Evolutionary conservation across 2,113 vertebrate species (phyloP).

Genomic region (Psilopsiagon aymara): DNA sequence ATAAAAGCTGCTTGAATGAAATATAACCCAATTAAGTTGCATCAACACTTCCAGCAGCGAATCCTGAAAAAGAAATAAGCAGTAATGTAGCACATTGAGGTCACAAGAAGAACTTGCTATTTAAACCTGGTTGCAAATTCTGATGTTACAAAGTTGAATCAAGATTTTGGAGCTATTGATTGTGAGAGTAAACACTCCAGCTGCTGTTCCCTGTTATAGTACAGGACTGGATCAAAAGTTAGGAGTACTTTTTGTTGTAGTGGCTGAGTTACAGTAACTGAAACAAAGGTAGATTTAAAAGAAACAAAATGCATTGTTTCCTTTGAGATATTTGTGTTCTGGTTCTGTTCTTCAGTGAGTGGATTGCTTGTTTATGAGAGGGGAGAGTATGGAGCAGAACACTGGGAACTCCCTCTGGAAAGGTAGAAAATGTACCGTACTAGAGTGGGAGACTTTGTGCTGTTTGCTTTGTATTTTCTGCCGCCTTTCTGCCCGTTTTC

Average conservation of each 20-base stretch:
- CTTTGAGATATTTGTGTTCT: background rate
- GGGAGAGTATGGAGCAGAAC: background rate
- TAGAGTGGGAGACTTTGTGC: background rate
- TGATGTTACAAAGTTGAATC: background rate
- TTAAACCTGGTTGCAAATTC: background rate
- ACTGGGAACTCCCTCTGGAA: background rate
- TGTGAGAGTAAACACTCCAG: background rate
- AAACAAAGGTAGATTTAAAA: background rate
- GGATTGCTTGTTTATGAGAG: background rate
- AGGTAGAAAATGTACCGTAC: background rate
- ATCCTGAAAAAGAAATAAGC: background rate
- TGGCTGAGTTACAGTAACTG: background rate
- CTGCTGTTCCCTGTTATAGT: background rate
- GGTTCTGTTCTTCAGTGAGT: background rate
- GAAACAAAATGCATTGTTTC: background rate
- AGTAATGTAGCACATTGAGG: background rate
- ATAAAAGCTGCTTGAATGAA: background rate
- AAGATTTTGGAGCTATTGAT: background rate
- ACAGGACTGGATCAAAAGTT: background rate
- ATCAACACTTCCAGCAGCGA: background rate
- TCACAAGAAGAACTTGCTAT: rapidly evolving
- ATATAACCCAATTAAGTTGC: background rate
- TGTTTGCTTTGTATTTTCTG: rapidly evolving
- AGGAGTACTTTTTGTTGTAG: background rate
- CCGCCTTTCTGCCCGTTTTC: background rate